A percentile compares a stretch with the other conserved stretches of the same genome.
Evolutionary conservation across 2,113 vertebrate species (phyloP).

Genomic region (Muntiacus reevesi): DNA sequence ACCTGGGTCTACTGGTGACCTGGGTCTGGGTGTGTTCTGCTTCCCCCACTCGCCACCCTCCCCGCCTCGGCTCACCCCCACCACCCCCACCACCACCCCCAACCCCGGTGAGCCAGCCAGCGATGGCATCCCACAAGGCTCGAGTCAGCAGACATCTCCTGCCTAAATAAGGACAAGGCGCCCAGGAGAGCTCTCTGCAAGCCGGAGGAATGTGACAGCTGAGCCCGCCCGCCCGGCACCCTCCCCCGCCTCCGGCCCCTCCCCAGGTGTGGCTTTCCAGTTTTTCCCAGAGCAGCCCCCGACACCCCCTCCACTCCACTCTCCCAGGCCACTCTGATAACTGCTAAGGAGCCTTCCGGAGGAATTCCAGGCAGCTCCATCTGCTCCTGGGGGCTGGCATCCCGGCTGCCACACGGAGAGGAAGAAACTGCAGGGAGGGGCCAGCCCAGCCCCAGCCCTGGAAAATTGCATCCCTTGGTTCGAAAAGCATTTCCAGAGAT

Average conservation of each 20-base stretch:
- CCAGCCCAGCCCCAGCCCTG: background rate
- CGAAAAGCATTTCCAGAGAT: background rate
- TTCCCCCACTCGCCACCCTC: background rate
- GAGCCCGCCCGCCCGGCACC: background rate
- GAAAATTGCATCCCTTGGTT: background rate
- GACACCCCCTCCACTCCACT: background rate
- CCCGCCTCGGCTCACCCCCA: rapidly evolving
- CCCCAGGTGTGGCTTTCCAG: constrained; percentile 55
- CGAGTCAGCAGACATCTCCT: constrained; percentile 66
- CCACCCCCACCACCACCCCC: background rate
- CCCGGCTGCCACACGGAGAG: background rate
- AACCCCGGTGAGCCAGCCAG: background rate
- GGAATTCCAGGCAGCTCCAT: constrained; percentile 63
- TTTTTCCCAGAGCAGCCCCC: background rate
- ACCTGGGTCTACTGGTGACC: background rate
- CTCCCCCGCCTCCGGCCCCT: constrained; percentile 40
- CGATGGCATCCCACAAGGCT: background rate
- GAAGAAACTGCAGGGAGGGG: background rate
- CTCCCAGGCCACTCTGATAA: background rate
- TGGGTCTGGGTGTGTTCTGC: background rate
- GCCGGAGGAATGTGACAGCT: constrained; percentile 73
- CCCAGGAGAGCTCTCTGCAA: constrained; percentile 45
- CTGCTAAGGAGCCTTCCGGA: constrained; percentile 36
- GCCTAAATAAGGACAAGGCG: constrained; percentile 75
- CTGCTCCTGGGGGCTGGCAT: constrained; percentile 1